phyloP scores from a whole-genome alignment of 2,888 invertebrate genomes.

The Diachrysia chrysitis region DNA sequence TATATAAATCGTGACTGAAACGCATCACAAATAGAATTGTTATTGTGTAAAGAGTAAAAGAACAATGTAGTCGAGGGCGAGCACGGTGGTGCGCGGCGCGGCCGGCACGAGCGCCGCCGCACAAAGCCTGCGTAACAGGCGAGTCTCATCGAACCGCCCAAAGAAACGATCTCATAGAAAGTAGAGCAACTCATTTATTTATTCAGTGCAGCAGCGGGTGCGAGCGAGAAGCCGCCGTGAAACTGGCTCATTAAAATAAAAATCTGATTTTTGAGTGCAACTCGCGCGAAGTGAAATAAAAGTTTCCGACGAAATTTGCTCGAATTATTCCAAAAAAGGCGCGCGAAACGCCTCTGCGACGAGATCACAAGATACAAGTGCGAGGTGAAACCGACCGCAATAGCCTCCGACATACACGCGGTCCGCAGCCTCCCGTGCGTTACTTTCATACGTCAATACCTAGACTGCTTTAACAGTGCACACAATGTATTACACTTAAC shows the following conservation, averaged over 20 bases:
- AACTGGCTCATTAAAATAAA: slow-evolving; percentile 89
- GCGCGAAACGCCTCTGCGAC: slow-evolving; percentile 81
- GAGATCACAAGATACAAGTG: slow-evolving; percentile 82
- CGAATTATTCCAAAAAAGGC: slow-evolving; percentile 89
- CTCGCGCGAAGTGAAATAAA: slow-evolving; percentile 85
- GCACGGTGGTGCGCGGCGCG: slow-evolving; percentile 34
- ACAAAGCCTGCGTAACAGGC: slow-evolving; percentile 60
- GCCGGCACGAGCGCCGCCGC: slow-evolving; percentile 47
- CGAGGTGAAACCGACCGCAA: slow-evolving; percentile 86
- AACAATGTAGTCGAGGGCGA: slow-evolving; percentile 64
- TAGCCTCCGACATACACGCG: slow-evolving; percentile 71
- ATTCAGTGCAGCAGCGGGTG: slow-evolving; percentile 85
- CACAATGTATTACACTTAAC: slow-evolving; percentile 19
- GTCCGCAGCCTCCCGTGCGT: slow-evolving; percentile 60
- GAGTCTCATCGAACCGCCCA: slow-evolving; percentile 79
- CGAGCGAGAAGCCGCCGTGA: slow-evolving; percentile 82
- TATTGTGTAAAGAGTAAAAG: slow-evolving; percentile 70
- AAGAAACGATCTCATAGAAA: slow-evolving; percentile 89
- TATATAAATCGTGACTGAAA: slow-evolving; percentile 73
- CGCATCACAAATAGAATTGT: slow-evolving; percentile 70
- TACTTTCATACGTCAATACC: slow-evolving; percentile 70
- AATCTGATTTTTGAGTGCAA: slow-evolving; percentile 86
- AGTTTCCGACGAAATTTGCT: slow-evolving; percentile 87
- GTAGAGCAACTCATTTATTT: slow-evolving; percentile 89
- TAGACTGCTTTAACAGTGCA: neutral